phyloP scores from a whole-genome alignment of 1,140 invertebrate genomes.

The Saccostrea echinata region DNA sequence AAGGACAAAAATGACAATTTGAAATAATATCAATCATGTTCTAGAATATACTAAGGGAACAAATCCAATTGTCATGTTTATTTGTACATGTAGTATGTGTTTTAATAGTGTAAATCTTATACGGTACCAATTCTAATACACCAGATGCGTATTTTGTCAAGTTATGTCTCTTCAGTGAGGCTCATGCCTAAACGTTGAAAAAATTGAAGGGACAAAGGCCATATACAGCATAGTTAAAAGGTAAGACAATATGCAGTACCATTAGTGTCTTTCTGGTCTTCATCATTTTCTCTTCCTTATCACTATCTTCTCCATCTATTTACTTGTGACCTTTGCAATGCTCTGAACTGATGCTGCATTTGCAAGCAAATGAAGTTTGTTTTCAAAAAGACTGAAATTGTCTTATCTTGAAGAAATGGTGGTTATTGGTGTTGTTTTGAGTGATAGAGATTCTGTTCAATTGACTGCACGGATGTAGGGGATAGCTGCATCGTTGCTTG shows the following conservation, averaged over 20 bases:
- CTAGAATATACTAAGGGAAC: neutral
- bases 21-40: too few species aligned
- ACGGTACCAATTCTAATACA: too few species aligned
- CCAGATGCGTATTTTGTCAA: too few species aligned
- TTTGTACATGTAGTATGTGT: neutral
- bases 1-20: too few species aligned
- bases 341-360: neutral
- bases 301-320: neutral
- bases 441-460: neutral
- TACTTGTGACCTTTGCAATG: neutral
- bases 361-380: conserved; percentile 22
- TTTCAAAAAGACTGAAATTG: neutral
- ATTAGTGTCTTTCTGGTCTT: neutral
- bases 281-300: neutral
- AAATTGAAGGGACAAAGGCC: too few species aligned
- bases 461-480: neutral
- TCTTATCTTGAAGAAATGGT: neutral
- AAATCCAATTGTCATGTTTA: neutral
- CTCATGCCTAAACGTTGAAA: too few species aligned
- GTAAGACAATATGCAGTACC: too few species aligned
- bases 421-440: neutral
- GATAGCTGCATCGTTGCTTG: neutral
- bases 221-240: too few species aligned
- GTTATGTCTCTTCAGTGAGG: too few species aligned
- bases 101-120: neutral